Evolutionary conservation across 2,113 vertebrate genomes (phyloP).

Genomic region (Paramisgurnus dabryanus): DNA sequence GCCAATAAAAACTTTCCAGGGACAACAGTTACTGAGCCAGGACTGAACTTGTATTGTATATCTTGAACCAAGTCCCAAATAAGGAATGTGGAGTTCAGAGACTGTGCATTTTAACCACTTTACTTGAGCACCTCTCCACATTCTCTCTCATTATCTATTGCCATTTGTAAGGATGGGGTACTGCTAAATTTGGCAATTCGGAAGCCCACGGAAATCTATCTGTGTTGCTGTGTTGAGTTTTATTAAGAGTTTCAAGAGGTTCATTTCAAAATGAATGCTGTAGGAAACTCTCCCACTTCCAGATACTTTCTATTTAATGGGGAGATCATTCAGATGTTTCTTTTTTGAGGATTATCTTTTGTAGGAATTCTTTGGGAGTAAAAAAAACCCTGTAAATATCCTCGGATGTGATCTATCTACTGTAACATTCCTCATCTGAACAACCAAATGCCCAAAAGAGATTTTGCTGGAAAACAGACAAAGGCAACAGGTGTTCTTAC

Average conservation of each 20-base stretch:
- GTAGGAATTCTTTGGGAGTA: slow-evolving; percentile 1
- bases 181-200: slow-evolving; percentile 19
- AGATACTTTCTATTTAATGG: neutral
- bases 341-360: slow-evolving; percentile 6
- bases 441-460: slow-evolving; percentile 12
- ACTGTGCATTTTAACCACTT: slow-evolving; percentile 28
- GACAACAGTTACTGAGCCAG: slow-evolving; percentile 59
- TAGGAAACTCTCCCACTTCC: neutral
- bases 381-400: slow-evolving; percentile 17
- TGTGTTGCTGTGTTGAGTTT: neutral
- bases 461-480: slow-evolving; percentile 31
- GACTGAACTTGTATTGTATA: slow-evolving; percentile 65
- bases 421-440: slow-evolving; percentile 22
- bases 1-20: slow-evolving; percentile 65
- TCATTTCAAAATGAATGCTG: neutral
- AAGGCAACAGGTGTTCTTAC: slow-evolving; percentile 36
- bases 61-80: slow-evolving; percentile 66
- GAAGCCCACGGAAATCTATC: slow-evolving; percentile 3
- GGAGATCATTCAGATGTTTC: slow-evolving; percentile 18
- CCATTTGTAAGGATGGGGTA: slow-evolving; percentile 5
- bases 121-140: slow-evolving; percentile 2
- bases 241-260: neutral
- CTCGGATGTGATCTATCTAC: slow-evolving; percentile 14
- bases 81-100: slow-evolving; percentile 65
- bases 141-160: slow-evolving; percentile 27